phyloP scores from a whole-genome alignment of 30 jellyfish, hydroid and myxozoan species.

The Cassiopea xamachana region DNA sequence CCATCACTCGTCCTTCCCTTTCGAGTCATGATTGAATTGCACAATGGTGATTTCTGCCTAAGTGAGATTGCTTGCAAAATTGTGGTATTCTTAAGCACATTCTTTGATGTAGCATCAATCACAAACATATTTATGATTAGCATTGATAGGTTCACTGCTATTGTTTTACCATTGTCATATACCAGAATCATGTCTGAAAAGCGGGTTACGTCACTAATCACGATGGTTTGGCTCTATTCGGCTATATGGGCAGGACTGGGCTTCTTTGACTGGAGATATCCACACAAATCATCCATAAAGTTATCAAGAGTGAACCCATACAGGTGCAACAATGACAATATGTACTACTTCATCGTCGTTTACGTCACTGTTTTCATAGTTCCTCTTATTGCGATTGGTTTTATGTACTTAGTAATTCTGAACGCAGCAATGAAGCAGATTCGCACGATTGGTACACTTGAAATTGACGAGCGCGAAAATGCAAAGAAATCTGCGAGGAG shows the following conservation, averaged over 20 bases:
- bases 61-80: slow-evolving; percentile 58
- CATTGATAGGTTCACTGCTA: slow-evolving; percentile 81
- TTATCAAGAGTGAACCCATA: background rate
- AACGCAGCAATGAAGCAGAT: slow-evolving; percentile 74
- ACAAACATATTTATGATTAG: slow-evolving; percentile 74
- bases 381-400: slow-evolving; percentile 74
- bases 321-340: slow-evolving; percentile 51
- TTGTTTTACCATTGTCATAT: slow-evolving; percentile 63
- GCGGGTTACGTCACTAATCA: slow-evolving; percentile 21
- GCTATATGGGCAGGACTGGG: slow-evolving; percentile 77
- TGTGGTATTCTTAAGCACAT: slow-evolving; percentile 22
- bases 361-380: slow-evolving; percentile 35
- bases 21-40: slow-evolving; percentile 30
- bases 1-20: slow-evolving; percentile 60
- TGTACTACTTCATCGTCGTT: slow-evolving; percentile 40
- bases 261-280: slow-evolving; percentile 70
- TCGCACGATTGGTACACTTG: slow-evolving; percentile 70
- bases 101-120: slow-evolving; percentile 64
- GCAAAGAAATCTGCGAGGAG: slow-evolving; percentile 26
- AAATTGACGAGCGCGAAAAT: slow-evolving; percentile 6
- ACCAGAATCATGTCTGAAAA: slow-evolving; percentile 53
- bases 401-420: slow-evolving; percentile 59
- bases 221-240: slow-evolving; percentile 64
- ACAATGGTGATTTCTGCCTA: slow-evolving; percentile 63
- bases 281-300: slow-evolving; percentile 20